phyloP scores from a whole-genome alignment of 2,888 invertebrate genomes.

The Torymus tubicola region DNA sequence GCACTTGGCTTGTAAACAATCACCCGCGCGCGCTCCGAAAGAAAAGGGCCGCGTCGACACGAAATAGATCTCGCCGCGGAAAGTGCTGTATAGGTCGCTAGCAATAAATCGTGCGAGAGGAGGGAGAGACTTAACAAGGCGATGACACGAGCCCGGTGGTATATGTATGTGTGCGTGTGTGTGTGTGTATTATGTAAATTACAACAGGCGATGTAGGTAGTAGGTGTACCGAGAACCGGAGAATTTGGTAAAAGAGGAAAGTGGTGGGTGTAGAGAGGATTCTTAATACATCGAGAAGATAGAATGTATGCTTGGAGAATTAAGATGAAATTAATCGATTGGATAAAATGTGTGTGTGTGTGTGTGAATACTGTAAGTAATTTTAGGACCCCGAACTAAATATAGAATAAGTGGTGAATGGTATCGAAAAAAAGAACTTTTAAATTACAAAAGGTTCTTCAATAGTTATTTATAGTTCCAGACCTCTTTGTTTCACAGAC shows the following conservation, averaged over 20 bases:
- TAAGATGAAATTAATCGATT: too few relatives aligned
- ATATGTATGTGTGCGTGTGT: neutral
- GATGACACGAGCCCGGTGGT: constrained; percentile 29
- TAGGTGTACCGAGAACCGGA: neutral
- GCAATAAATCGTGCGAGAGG: constrained; percentile 13
- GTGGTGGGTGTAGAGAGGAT: too few relatives aligned
- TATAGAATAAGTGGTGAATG: too few relatives aligned
- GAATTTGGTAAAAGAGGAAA: neutral
- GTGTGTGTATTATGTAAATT: constrained; percentile 41
- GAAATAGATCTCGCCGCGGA: constrained; percentile 34
- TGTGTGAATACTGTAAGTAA: too few relatives aligned
- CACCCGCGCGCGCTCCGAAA: neutral
- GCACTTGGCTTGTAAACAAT: constrained; percentile 32
- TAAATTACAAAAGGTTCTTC: neutral
- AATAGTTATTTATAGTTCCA: neutral
- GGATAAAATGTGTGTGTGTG: too few relatives aligned
- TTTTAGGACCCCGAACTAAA: too few relatives aligned
- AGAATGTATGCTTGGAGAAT: too few relatives aligned
- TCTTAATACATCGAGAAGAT: too few relatives aligned
- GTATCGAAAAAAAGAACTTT: too few relatives aligned
- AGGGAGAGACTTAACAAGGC: constrained; percentile 38
- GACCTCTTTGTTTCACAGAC: neutral
- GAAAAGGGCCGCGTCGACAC: neutral
- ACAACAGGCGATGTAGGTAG: too few relatives aligned
- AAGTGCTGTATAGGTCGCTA: neutral